Conservation (phyloP, 2,888 invertebrate species). For the Tanaodytes sp. region DNA sequence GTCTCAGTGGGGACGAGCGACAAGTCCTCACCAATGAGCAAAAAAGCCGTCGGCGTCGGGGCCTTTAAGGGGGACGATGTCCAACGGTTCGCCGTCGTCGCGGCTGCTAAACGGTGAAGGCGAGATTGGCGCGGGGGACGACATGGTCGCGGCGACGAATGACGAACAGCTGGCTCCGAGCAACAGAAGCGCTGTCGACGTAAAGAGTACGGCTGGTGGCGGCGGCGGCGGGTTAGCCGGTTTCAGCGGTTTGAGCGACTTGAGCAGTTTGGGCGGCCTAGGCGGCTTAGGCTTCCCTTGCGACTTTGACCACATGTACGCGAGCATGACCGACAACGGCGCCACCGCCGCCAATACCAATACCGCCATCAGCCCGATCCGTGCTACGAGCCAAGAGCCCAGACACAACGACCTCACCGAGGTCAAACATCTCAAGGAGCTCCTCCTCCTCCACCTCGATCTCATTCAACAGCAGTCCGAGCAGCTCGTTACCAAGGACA, state of each 20-base stretch:
- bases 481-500: slow-evolving; percentile 85
- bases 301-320: slow-evolving; percentile 83
- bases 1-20: slow-evolving; percentile 22
- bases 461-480: slow-evolving; percentile 93
- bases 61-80: slow-evolving; percentile 67
- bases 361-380: slow-evolving; percentile 67
- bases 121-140: slow-evolving; percentile 31
- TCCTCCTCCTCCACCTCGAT: slow-evolving; percentile 87
- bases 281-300: slow-evolving; percentile 77
- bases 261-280: slow-evolving; percentile 76
- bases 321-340: slow-evolving; percentile 75
- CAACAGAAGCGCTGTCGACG: slow-evolving; percentile 62
- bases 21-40: slow-evolving; percentile 63
- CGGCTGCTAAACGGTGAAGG: slow-evolving; percentile 68
- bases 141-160: slow-evolving; percentile 73
- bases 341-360: slow-evolving; percentile 61
- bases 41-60: slow-evolving; percentile 60
- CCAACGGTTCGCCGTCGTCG: slow-evolving; percentile 65
- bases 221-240: slow-evolving; percentile 67
- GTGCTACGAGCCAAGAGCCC: slow-evolving; percentile 69
- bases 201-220: slow-evolving; percentile 52
- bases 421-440: slow-evolving; percentile 83
- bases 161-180: slow-evolving; percentile 70
- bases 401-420: slow-evolving; percentile 73
- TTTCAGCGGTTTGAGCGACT: slow-evolving; percentile 77